Base-by-base conservation (phyloP, 2,888 invertebrate species). In the Acleris literana region DNA sequence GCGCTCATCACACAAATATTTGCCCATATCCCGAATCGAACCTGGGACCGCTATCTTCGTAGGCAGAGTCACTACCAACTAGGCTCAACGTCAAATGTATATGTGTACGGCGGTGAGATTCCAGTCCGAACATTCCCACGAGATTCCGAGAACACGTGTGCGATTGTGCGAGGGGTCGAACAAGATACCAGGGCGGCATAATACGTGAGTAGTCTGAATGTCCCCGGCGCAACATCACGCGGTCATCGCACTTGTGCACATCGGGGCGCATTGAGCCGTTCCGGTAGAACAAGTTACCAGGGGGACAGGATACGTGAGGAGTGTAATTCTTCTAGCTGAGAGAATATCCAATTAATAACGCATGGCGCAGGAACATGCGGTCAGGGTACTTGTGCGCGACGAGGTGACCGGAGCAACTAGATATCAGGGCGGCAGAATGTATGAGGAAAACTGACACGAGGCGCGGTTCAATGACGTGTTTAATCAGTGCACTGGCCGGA, bases 161-260 rank as follows among this genome's bases (percentile, higher is more conserved):
- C 20, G 20, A 20, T 20, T 25, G 25, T 25, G 25, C 25, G 25
- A 25, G 5, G 5, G 5, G 25, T 25, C 25, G 5, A 43, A 16
- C 43, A 1, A 16, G 13, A 43, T 43, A 43, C 43, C 16, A 43
- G 43, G 43, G 43, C 16, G 13, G 43, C 43, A 43, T 11, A 16
- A 43, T 1, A 43, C 16, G 4, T 3, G 16, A 43, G 43, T 16
- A 16, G 43, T 43, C 3, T 43, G 25, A 7, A 25, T 7, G 25
- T 25, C 7, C 25, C 25, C 25, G 25, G 25, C 25, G 25, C 25
- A 6, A 25, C 25, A 25, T 71, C 85, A 83, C 22, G 91, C 93
- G 1, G 81, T 94, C 0, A 93, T 94, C 75, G 57, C 77, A 5
- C 90, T 94, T 6, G 82, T 94, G 1, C 79, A 83, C 53, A 82